Percentiles rank a stretch among this genome's conserved stretches.
These are phyloP conservation scores for Odiellus spinosus DNA, from an alignment of 2,888 invertebrate genomes.

Conservation along the genomic window DNA sequence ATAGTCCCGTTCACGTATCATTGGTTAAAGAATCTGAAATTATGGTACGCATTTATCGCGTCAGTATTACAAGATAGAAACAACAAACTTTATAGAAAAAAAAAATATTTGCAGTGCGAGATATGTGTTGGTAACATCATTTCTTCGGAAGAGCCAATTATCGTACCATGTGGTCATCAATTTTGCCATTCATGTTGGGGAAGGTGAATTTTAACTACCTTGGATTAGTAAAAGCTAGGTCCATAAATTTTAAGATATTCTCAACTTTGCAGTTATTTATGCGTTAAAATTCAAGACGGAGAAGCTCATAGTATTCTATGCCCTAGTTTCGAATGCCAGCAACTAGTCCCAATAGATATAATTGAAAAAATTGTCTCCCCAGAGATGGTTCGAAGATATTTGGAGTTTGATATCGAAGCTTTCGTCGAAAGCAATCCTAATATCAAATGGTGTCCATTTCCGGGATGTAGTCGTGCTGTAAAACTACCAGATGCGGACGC, in stretches of 20 bases:
- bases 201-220: slow-evolving; percentile 25
- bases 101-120: slow-evolving; percentile 39
- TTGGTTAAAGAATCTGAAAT: slow-evolving; percentile 12
- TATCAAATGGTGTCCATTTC: slow-evolving; percentile 53
- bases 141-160: slow-evolving; percentile 37
- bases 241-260: neutral
- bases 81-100: too few relatives aligned
- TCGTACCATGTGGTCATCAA: slow-evolving; percentile 41
- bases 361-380: slow-evolving; percentile 49
- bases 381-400: slow-evolving; percentile 45
- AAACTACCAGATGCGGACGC: slow-evolving; percentile 38
- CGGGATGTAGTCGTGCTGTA: slow-evolving; percentile 49
- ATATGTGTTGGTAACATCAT: slow-evolving; percentile 40
- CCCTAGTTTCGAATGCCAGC: slow-evolving; percentile 46
- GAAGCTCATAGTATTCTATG: slow-evolving; percentile 48
- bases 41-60: slow-evolving; percentile 11
- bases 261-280: slow-evolving; percentile 36
- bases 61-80: too few relatives aligned
- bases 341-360: slow-evolving; percentile 46
- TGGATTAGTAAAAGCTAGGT: neutral
- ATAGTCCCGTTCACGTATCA: slow-evolving; percentile 17
- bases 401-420: slow-evolving; percentile 52
- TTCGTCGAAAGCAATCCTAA: slow-evolving; percentile 51
- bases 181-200: slow-evolving; percentile 50
- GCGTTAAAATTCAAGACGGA: slow-evolving; percentile 47